Conservation (phyloP, 2,888 invertebrate genomes). For the Morpho achilles region DNA sequence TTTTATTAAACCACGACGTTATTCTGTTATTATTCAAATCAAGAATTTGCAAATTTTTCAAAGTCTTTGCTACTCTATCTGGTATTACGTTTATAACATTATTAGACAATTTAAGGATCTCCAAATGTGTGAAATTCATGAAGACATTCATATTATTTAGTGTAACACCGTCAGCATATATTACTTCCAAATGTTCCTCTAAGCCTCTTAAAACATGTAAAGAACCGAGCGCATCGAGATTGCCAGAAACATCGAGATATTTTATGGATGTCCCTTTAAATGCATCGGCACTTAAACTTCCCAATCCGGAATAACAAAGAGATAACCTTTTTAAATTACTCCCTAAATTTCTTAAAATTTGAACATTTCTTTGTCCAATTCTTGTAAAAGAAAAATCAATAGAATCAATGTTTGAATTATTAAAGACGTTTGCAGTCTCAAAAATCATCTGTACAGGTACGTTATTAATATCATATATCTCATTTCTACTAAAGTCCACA, state of each 20-base stretch:
- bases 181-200: slow-evolving; percentile 54
- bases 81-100: slow-evolving; percentile 71
- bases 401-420: slow-evolving; percentile 40
- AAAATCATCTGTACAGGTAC: slow-evolving; percentile 31
- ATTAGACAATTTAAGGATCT: slow-evolving; percentile 61
- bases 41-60: slow-evolving; percentile 64
- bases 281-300: slow-evolving; percentile 44
- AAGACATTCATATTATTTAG: slow-evolving; percentile 56
- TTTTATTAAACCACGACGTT: slow-evolving; percentile 71
- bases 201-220: slow-evolving; percentile 56
- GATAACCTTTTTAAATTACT: slow-evolving; percentile 47
- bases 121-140: slow-evolving; percentile 52
- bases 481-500: slow-evolving; percentile 76
- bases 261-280: slow-evolving; percentile 64
- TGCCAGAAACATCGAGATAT: slow-evolving; percentile 77
- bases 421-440: slow-evolving; percentile 34
- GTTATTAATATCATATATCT: slow-evolving; percentile 31
- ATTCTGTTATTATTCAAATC: slow-evolving; percentile 77
- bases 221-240: slow-evolving; percentile 53
- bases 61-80: slow-evolving; percentile 37
- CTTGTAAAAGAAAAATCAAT: slow-evolving; percentile 54
- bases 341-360: slow-evolving; percentile 36
- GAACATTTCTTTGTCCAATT: slow-evolving; percentile 35
- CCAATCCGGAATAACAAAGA: slow-evolving; percentile 64
- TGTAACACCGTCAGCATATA: slow-evolving; percentile 64